phyloP scores from a whole-genome alignment of 2,888 invertebrate genomes.

The Andrena bucephala region DNA sequence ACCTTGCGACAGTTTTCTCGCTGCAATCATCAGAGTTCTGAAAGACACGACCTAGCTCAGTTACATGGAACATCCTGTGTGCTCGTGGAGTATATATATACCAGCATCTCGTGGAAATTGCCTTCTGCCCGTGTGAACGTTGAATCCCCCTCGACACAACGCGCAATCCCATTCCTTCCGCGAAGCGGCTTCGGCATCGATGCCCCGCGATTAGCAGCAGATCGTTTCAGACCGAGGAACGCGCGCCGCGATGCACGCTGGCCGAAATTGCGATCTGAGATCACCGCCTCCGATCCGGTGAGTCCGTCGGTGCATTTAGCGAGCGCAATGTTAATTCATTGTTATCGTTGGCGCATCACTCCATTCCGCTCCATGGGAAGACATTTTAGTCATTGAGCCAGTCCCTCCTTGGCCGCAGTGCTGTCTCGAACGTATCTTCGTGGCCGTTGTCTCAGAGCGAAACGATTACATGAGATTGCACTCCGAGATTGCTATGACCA shows the following conservation, averaged over 20 bases:
- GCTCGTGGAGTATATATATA: no score
- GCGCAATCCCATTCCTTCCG: conserved; percentile 1
- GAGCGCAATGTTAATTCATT: conserved; percentile 15
- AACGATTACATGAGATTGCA: conserved; percentile 37
- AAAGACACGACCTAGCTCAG: no score
- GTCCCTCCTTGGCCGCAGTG: not conserved
- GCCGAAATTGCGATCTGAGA: conserved; percentile 19
- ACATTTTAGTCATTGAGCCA: conserved; percentile 14
- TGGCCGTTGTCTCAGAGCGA: conserved; percentile 8
- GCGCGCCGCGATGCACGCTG: not conserved
- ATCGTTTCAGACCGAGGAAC: conserved; percentile 10
- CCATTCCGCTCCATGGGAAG: not conserved
- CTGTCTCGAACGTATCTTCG: not conserved
- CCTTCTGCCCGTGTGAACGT: not conserved
- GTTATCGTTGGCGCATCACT: conserved; percentile 23
- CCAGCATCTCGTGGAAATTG: no score
- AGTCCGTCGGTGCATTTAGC: not conserved
- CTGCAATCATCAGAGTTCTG: no score
- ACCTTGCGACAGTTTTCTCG: no score
- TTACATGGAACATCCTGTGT: no score
- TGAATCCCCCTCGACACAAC: not conserved
- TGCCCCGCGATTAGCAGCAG: conserved; percentile 13
- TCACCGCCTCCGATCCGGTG: conserved; percentile 9
- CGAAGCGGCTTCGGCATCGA: not conserved
- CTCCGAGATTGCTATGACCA: conserved; percentile 3